A percentile compares a stretch with the other conserved stretches of the same genome.
These are phyloP conservation scores for Anisognathus igniventris DNA, from an alignment of 2,797 vertebrate species.

Conservation along the genomic window DNA sequence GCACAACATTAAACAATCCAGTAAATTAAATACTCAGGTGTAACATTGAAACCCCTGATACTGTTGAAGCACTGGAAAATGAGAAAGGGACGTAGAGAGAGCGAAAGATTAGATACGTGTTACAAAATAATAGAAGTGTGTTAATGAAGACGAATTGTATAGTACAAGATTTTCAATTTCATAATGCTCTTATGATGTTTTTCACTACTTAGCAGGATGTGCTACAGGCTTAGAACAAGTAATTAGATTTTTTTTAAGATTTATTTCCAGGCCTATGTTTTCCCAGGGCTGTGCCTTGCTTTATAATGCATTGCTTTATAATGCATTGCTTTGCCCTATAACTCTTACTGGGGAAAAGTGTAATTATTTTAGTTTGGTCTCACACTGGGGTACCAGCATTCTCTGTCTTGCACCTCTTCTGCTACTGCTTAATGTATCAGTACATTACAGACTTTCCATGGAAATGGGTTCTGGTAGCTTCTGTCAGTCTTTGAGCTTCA, in stretches of 20 bases:
- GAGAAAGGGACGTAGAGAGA: neutral
- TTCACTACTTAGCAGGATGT: neutral
- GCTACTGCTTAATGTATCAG: neutral
- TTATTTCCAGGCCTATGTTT: slow-evolving; percentile 32
- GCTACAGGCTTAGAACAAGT: slow-evolving; percentile 43
- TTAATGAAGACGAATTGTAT: slow-evolving; percentile 38
- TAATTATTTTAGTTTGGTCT: slow-evolving; percentile 16
- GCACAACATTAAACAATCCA: neutral
- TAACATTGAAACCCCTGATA: neutral
- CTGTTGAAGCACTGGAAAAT: neutral
- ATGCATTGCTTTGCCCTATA: slow-evolving; percentile 14
- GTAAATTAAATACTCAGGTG: neutral
- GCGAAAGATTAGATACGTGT: neutral
- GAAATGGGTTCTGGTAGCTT: neutral
- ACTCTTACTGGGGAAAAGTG: neutral
- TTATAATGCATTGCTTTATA: slow-evolving; percentile 17
- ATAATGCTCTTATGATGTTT: slow-evolving; percentile 2
- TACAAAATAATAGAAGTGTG: neutral
- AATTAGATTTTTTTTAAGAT: slow-evolving; percentile 46
- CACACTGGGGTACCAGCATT: neutral
- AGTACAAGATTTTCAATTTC: slow-evolving; percentile 25
- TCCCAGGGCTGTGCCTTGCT: slow-evolving; percentile 27
- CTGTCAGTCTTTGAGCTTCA: neutral
- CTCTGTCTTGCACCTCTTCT: neutral
- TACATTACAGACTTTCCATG: neutral